Evolutionary conservation across 2,113 vertebrate species (phyloP), one percentile per base, ranked within the genome.

Genomic region (Baryphthengus martii): DNA sequence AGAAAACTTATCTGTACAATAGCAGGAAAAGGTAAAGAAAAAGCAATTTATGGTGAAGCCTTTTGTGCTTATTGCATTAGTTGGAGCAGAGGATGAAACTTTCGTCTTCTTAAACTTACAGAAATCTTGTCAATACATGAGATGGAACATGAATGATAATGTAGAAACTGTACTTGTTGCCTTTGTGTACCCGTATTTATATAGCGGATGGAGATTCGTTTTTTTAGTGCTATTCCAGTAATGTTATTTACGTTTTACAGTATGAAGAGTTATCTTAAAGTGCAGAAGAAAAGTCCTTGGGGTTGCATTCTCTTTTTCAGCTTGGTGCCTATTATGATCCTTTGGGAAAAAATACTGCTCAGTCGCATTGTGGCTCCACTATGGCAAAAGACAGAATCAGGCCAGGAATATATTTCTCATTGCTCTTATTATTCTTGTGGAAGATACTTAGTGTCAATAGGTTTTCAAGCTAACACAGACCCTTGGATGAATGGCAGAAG

Each of bases 11-110:
- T 94, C 47, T 75, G 24, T 33, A 47, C 16, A 29, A 25, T 52
- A 76, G 88, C 47, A 90, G 75, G 23, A 79, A 80, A 83, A 65
- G 13, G 75, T 85, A 93, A 91, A 91, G 85, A 88, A 88, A 88
- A 94, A 47, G 35, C 55, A 58, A 66, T 73, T 90, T 73, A 70
- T 55, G 45, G 55, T 53, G 21, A 45, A 58, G 35, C 26, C 39
- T 76, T 59, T 31, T 39, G 40, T 25, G 59, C 17, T 73, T 72
- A 71, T 37, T 88, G 28, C 47, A 76, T 68, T 53, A 66, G 62
- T 50, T 80, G 35, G 16, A 83, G 65, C 12, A 3, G 37, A 92
- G 63, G 50, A 89, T 90, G 80, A 77, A 90, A 90, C n/a, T 87
- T 91, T 53, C 49, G 50, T 66, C 39, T 80, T 74, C 61, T 70